A percentile compares a stretch with the other conserved stretches of the same genome.
Conservation (phyloP, 2,888 invertebrate species). For the Synanthedon formicaeformis region DNA sequence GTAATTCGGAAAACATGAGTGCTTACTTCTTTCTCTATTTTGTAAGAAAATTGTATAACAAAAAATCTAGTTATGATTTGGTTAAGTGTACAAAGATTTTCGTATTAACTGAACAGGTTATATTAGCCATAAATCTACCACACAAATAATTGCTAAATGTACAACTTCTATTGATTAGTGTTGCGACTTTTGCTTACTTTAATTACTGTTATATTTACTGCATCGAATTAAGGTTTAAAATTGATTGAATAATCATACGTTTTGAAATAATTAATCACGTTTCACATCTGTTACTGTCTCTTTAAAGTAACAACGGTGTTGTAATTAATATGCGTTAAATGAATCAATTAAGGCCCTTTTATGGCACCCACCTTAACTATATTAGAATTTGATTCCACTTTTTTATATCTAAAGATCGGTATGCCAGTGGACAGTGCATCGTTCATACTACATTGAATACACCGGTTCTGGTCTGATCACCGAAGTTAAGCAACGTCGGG, state of each 20-base stretch:
- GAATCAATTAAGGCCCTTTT: too few species aligned
- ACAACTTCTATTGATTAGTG: not conserved
- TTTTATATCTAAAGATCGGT: too few species aligned
- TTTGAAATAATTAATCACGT: not conserved
- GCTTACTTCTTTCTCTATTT: too few species aligned
- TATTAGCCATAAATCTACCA: not conserved
- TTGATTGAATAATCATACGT: not conserved
- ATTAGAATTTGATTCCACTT: too few species aligned
- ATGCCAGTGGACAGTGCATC: too few species aligned
- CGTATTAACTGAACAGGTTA: not conserved
- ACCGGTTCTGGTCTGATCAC: slow-evolving; percentile 22
- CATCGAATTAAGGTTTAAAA: not conserved
- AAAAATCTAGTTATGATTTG: too few species aligned
- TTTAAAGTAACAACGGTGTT: too few species aligned
- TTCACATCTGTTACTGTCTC: too few species aligned
- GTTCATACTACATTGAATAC: slow-evolving; percentile 16
- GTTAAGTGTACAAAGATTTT: not conserved
- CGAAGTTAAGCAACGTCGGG: slow-evolving; percentile 21
- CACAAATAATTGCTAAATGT: not conserved
- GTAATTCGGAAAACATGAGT: too few species aligned
- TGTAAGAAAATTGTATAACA: too few species aligned
- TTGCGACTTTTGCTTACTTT: not conserved
- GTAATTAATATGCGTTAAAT: too few species aligned
- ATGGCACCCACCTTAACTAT: too few species aligned
- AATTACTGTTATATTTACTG: not conserved